A percentile compares a stretch with the other conserved stretches of the same genome.
phyloP scores from a whole-genome alignment of 2,113 vertebrate species.

The Pterocles gutturalis region DNA sequence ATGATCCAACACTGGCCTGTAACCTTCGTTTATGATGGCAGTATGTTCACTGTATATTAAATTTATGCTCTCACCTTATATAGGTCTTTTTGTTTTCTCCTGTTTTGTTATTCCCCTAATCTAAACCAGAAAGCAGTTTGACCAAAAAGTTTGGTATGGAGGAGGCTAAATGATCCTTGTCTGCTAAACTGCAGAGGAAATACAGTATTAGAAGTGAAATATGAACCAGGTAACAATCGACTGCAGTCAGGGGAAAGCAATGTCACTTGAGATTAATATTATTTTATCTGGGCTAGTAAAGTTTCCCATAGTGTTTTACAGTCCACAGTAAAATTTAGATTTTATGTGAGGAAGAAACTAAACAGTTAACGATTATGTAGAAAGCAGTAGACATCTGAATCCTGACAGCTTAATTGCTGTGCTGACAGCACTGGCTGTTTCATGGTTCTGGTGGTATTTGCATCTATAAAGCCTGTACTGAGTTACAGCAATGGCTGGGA shows the following conservation, averaged over 20 bases:
- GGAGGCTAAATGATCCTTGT: background rate
- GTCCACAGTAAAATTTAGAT: background rate
- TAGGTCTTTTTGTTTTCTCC: background rate
- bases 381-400: background rate
- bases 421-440: constrained; percentile 29
- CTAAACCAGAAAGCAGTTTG: background rate
- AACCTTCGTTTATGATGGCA: background rate
- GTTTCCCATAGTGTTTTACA: background rate
- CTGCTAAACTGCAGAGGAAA: background rate
- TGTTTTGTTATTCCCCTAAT: background rate
- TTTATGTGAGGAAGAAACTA: background rate
- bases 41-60: background rate
- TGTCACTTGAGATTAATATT: background rate
- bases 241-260: background rate
- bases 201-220: background rate
- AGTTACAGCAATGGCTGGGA: background rate
- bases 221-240: background rate
- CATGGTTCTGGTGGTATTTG: background rate
- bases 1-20: background rate
- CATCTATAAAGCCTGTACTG: background rate
- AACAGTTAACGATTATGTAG: background rate
- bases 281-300: background rate
- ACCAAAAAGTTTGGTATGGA: background rate
- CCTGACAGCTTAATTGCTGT: constrained; percentile 47
- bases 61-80: background rate